phyloP scores from a whole-genome alignment of 2,113 vertebrate genomes.

The Falco punctatus region DNA sequence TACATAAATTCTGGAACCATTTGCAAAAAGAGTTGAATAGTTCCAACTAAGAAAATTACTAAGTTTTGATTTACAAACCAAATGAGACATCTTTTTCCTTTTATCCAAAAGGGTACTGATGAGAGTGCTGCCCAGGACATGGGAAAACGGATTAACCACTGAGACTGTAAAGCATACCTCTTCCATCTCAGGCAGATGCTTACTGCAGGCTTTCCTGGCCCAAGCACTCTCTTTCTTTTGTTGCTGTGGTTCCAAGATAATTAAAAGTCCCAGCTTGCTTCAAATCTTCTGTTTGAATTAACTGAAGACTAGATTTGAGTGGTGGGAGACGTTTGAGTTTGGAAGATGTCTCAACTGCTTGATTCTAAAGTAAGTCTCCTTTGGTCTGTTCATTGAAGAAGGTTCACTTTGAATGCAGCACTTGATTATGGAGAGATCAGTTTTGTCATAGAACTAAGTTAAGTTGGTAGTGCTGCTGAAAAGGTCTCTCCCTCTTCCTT shows the following conservation, averaged over 20 bases:
- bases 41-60: neutral
- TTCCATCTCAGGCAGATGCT: rapidly evolving
- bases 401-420: neutral
- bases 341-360: neutral
- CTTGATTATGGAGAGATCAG: neutral
- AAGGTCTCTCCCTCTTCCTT: neutral
- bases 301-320: neutral
- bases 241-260: neutral
- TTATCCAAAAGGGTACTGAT: neutral
- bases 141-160: neutral
- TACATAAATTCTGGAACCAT: neutral
- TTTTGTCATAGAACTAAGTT: neutral
- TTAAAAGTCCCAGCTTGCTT: neutral
- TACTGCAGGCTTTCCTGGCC: neutral
- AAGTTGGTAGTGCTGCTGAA: neutral
- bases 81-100: neutral
- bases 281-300: neutral
- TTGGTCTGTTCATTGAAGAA: neutral
- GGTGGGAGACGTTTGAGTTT: neutral
- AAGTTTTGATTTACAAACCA: neutral
- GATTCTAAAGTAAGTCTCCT: neutral
- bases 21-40: neutral
- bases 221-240: neutral
- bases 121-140: neutral
- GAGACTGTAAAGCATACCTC: neutral